Conservation (phyloP, 2,797 vertebrate genomes). For the Etheostoma perlongum region DNA sequence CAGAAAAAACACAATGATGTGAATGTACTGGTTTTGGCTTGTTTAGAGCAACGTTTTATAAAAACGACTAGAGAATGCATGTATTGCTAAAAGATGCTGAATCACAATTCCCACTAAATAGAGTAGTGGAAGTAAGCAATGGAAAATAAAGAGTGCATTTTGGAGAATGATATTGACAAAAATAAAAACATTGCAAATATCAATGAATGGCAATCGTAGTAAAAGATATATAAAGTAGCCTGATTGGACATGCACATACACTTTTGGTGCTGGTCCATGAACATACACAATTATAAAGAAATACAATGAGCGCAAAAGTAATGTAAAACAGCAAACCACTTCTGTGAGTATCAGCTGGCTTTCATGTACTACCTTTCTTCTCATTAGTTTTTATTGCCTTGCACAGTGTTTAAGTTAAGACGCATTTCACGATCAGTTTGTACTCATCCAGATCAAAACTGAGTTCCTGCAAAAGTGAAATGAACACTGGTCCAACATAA, state of each 20-base stretch:
- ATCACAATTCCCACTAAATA: constrained; percentile 4
- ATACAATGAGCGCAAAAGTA: constrained; percentile 18
- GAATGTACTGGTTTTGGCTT: constrained; percentile 7
- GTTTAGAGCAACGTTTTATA: neutral
- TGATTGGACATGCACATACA: constrained; percentile 30
- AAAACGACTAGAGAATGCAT: neutral
- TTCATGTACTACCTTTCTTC: neutral
- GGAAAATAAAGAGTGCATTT: neutral
- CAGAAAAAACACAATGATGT: neutral
- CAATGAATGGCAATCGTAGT: constrained; percentile 1
- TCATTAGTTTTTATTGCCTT: constrained; percentile 12
- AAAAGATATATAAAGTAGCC: constrained; percentile 36
- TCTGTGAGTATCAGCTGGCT: neutral
- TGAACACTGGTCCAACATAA: constrained; percentile 40
- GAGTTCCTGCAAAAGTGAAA: constrained; percentile 37
- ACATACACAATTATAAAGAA: constrained; percentile 11
- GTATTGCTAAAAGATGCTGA: neutral
- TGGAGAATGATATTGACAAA: constrained; percentile 9
- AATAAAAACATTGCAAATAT: constrained; percentile 19
- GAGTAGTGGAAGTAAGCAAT: constrained; percentile 4
- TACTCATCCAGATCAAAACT: neutral
- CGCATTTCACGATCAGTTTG: neutral
- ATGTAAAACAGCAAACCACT: constrained; percentile 5
- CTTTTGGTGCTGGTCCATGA: constrained; percentile 15
- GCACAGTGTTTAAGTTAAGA: constrained; percentile 29